Percentiles rank a stretch among this genome's conserved stretches.
Conservation (phyloP, 2,888 invertebrate species). For the Agrotis segetum region DNA sequence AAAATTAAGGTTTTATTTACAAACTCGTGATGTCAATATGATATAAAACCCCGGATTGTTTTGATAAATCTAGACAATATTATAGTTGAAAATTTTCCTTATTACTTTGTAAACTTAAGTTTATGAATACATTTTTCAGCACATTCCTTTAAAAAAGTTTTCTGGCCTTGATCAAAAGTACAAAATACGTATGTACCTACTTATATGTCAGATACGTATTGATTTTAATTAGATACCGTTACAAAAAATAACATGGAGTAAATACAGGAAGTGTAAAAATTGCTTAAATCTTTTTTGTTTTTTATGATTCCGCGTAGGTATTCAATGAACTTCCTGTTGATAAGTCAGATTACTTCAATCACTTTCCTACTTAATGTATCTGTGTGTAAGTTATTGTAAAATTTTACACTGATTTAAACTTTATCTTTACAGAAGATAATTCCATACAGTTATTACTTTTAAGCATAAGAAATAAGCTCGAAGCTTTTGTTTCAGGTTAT, state of each 20-base stretch:
- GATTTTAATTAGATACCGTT: background rate
- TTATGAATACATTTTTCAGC: background rate
- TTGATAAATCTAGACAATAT: background rate
- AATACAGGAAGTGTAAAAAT: conserved; percentile 11
- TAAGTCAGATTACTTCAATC: too few species aligned
- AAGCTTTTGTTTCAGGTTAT: too few species aligned
- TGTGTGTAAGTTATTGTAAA: background rate
- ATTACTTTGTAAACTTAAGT: background rate
- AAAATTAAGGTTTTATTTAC: too few species aligned
- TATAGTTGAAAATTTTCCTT: background rate
- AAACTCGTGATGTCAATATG: background rate
- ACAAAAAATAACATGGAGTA: background rate
- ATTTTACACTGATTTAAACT: background rate
- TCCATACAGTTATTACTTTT: too few species aligned
- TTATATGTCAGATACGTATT: background rate
- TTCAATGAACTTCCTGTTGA: conserved; percentile 18
- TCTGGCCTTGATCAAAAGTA: background rate
- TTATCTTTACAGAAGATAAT: background rate
- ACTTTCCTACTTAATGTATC: too few species aligned
- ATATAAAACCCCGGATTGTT: background rate
- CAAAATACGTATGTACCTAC: too few species aligned
- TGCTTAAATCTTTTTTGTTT: background rate
- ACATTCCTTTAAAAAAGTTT: background rate
- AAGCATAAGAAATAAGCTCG: too few species aligned
- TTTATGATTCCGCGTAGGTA: background rate